Percentiles rank a stretch among this genome's conserved stretches.
phyloP scores from a whole-genome alignment of 2,888 invertebrate genomes.

The Reticulitermes lucifugus region DNA sequence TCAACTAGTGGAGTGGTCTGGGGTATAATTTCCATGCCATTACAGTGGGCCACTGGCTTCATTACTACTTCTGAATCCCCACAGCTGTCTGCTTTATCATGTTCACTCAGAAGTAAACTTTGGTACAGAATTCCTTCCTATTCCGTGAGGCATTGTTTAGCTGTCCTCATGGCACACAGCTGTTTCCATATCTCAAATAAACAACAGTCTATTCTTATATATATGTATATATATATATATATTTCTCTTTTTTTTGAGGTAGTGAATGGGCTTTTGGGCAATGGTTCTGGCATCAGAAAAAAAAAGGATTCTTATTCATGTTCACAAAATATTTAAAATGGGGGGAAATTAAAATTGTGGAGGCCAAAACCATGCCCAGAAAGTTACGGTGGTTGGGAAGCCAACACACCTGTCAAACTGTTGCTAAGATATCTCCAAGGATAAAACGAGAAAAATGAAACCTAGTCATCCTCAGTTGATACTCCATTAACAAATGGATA shows the following conservation, averaged over 20 bases:
- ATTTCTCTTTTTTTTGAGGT: conserved; percentile 44
- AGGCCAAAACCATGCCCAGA: conserved; percentile 45
- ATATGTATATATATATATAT: background rate
- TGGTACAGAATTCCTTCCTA: background rate
- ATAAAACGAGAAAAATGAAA: conserved; percentile 31
- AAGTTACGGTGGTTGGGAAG: conserved; percentile 7
- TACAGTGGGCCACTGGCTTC: background rate
- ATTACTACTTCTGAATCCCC: background rate
- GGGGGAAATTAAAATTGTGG: background rate
- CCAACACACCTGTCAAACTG: conserved; percentile 26
- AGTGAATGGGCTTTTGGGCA: conserved; percentile 45
- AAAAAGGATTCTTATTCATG: background rate
- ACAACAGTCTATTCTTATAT: conserved; percentile 36
- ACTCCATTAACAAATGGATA: conserved; percentile 19
- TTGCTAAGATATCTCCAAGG: conserved; percentile 2
- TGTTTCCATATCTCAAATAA: conserved; percentile 16
- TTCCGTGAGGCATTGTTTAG: conserved; percentile 1
- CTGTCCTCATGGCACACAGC: conserved; percentile 11
- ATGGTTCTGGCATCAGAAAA: conserved; percentile 42
- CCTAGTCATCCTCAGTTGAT: conserved; percentile 9
- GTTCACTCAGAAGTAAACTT: background rate
- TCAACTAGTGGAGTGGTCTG: background rate
- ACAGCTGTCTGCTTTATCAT: background rate
- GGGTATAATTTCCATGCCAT: conserved; percentile 21
- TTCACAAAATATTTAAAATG: background rate